phyloP scores from a whole-genome alignment of 2,888 invertebrate species.

The Trachelus tabidus region DNA sequence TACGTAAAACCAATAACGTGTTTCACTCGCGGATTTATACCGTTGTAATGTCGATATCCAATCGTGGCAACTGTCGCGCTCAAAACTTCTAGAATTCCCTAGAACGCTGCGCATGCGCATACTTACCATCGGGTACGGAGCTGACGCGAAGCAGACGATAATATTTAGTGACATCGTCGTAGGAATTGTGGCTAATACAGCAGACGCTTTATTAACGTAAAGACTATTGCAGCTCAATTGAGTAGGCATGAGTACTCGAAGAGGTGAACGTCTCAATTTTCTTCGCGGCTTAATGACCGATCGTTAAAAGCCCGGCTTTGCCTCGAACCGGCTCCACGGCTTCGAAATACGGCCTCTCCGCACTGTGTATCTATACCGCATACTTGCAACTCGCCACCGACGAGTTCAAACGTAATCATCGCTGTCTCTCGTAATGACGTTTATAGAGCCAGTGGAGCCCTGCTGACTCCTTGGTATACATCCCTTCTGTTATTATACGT shows the following conservation, averaged over 20 bases:
- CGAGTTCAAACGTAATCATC: constrained; percentile 34
- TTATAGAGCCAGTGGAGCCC: constrained; percentile 30
- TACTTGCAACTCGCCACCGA: constrained; percentile 17
- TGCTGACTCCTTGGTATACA: not conserved
- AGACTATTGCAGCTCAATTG: constrained; percentile 37
- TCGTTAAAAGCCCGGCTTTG: constrained; percentile 57
- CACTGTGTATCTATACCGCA: constrained; percentile 14
- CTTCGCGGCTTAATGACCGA: constrained; percentile 62
- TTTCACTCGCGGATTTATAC: not conserved
- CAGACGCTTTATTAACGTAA: constrained; percentile 42
- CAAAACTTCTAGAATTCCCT: not conserved
- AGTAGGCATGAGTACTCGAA: constrained; percentile 17
- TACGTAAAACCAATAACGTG: not conserved
- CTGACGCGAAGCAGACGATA: not conserved
- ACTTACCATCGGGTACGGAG: not conserved
- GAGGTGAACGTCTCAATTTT: constrained; percentile 54
- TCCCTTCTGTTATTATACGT: not conserved
- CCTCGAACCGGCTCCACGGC: constrained; percentile 25
- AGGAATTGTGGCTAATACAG: constrained; percentile 18
- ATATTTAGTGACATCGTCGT: not conserved
- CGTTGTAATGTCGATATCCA: not conserved
- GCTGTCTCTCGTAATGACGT: constrained; percentile 44
- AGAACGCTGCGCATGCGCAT: not conserved
- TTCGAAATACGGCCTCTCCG: constrained; percentile 13
- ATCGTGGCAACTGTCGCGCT: not conserved